Conservation (phyloP, 2,888 invertebrate species). For the Acanthosepion lycidas region DNA sequence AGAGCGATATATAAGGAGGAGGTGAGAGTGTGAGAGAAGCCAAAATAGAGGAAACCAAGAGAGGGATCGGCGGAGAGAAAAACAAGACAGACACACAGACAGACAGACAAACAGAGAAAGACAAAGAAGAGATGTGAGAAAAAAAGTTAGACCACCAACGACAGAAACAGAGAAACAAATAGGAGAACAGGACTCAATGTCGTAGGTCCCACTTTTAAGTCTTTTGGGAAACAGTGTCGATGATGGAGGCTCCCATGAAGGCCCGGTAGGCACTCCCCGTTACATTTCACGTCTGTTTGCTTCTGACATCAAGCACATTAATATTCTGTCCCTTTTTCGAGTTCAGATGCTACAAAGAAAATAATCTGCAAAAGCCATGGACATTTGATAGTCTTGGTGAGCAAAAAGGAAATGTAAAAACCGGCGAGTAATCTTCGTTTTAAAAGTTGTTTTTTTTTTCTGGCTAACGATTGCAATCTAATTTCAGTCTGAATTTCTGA, state of each 20-base stretch:
- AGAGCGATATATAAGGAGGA: neutral
- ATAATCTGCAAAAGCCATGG: neutral
- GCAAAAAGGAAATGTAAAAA: neutral
- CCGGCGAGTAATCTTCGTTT: neutral
- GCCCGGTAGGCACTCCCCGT: neutral
- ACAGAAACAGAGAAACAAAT: neutral
- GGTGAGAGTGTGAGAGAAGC: neutral
- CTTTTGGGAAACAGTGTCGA: neutral
- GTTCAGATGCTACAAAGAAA: neutral
- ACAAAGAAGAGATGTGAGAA: neutral
- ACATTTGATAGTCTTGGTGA: neutral
- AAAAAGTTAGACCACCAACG: neutral
- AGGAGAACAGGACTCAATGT: neutral
- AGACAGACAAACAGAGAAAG: neutral
- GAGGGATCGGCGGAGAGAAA: neutral
- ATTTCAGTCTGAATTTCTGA: too few relatives aligned
- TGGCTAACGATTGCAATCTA: too few relatives aligned
- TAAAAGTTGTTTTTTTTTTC: too few relatives aligned
- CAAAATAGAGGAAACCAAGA: neutral
- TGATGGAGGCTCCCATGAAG: neutral
- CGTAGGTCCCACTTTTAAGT: neutral
- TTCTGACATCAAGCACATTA: neutral
- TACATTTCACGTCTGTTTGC: neutral
- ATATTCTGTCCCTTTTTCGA: neutral
- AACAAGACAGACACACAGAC: neutral